Conservation (phyloP, 2,888 invertebrate species). For the Galerucella pusilla region DNA sequence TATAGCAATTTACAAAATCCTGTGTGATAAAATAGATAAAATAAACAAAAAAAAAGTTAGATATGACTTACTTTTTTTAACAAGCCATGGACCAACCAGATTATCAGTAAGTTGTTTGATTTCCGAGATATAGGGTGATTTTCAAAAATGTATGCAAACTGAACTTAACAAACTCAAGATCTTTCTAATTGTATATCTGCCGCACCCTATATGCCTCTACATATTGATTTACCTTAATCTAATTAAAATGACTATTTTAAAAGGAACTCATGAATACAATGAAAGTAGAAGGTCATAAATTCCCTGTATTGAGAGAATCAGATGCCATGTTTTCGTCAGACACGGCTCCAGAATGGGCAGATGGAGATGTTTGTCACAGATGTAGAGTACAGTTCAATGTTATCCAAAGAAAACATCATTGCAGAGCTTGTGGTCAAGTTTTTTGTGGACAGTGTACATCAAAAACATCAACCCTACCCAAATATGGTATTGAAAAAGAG, state of each 20-base stretch:
- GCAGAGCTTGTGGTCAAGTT: conserved; percentile 97
- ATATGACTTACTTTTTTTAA: too few species aligned
- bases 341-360: conserved; percentile 97
- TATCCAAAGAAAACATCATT: conserved; percentile 94
- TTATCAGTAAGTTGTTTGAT: too few species aligned
- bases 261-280: conserved; percentile 94
- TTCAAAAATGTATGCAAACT: too few species aligned
- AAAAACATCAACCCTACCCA: conserved; percentile 90
- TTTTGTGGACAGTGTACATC: conserved; percentile 95
- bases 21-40: too few species aligned
- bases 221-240: conserved; percentile 39
- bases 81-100: too few species aligned
- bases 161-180: too few species aligned
- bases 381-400: conserved; percentile 88
- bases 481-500: conserved; percentile 98
- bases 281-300: conserved; percentile 93
- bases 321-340: conserved; percentile 99
- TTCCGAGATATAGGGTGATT: too few species aligned
- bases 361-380: conserved; percentile 94
- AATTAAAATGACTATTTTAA: conserved; percentile 37
- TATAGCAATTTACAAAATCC: too few species aligned
- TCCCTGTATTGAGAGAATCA: conserved; percentile 91
- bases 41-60: too few species aligned
- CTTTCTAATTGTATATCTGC: too few species aligned
- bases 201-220: too few species aligned